These are phyloP conservation scores for Aphaenogaster floridana DNA, from an alignment of 1,140 invertebrate species.

Conservation along the genomic window DNA sequence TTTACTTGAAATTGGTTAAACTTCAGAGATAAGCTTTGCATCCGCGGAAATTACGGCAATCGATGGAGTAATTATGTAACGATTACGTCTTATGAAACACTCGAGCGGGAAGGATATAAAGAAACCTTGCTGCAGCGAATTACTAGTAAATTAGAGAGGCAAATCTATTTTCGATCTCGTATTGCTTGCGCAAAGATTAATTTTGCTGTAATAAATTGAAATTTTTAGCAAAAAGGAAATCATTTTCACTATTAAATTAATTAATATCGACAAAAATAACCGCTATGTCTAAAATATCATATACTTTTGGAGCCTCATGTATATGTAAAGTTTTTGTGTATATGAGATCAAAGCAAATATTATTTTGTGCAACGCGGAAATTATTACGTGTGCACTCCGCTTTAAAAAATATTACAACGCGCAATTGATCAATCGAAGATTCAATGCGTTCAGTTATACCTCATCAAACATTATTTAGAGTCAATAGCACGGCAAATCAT, in stretches of 20 bases:
- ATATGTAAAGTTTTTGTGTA: neutral
- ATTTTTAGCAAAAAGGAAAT: neutral
- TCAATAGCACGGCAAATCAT: slow-evolving; percentile 50
- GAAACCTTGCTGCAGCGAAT: neutral
- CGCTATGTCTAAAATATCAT: neutral
- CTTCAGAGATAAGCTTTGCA: slow-evolving; percentile 44
- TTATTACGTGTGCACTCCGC: neutral
- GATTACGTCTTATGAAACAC: slow-evolving; percentile 27
- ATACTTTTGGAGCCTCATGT: neutral
- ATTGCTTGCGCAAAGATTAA: slow-evolving; percentile 2
- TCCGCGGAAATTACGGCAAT: slow-evolving; percentile 44
- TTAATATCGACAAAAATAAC: neutral
- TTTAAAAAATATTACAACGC: slow-evolving; percentile 10
- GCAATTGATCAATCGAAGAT: slow-evolving; percentile 43
- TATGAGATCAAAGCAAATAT: neutral
- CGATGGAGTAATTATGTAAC: slow-evolving; percentile 47
- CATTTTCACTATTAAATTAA: neutral
- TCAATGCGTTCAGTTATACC: slow-evolving; percentile 28
- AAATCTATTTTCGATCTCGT: neutral
- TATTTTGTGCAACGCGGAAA: neutral
- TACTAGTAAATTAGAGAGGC: slow-evolving; percentile 9
- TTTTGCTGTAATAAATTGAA: neutral
- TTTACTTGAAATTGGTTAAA: slow-evolving; percentile 63
- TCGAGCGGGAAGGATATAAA: neutral
- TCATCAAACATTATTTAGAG: slow-evolving; percentile 52